phyloP scores from a whole-genome alignment of 2,888 invertebrate genomes.

The Glaucopsyche alexis region DNA sequence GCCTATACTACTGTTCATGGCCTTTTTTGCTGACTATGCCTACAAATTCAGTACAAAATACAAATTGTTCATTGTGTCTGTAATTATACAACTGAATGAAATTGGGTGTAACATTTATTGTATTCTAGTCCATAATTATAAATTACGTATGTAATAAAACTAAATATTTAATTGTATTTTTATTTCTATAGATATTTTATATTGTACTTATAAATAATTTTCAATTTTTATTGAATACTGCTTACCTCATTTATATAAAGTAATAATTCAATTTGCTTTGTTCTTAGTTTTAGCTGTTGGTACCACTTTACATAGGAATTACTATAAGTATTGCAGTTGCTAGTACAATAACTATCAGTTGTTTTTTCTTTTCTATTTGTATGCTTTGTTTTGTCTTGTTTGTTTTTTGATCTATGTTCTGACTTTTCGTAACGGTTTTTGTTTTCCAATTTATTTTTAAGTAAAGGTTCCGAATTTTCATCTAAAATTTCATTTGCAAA shows the following conservation, averaged over 20 bases:
- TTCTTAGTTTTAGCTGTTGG: constrained; percentile 53
- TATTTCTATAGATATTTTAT: neutral
- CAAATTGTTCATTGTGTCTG: neutral
- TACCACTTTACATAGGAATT: constrained; percentile 52
- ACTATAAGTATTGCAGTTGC: neutral
- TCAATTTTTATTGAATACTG: constrained; percentile 38
- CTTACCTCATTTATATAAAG: constrained; percentile 60
- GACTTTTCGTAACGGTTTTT: neutral
- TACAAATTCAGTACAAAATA: neutral
- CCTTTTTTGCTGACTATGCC: no score
- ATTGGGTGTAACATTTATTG: neutral
- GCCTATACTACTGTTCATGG: no score
- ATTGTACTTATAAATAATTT: neutral
- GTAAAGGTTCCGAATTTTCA: neutral
- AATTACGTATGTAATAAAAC: constrained; percentile 2
- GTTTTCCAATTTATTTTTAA: neutral
- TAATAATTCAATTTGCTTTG: constrained; percentile 54
- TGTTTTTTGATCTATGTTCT: neutral
- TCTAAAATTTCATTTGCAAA: neutral
- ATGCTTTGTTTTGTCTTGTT: neutral
- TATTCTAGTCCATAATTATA: constrained; percentile 24
- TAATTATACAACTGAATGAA: neutral
- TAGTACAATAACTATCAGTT: neutral
- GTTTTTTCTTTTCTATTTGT: constrained; percentile 2
- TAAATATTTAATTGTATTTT: neutral